Evolutionary conservation across 2,113 vertebrate genomes (phyloP).

Genomic region (Pagrus major): DNA sequence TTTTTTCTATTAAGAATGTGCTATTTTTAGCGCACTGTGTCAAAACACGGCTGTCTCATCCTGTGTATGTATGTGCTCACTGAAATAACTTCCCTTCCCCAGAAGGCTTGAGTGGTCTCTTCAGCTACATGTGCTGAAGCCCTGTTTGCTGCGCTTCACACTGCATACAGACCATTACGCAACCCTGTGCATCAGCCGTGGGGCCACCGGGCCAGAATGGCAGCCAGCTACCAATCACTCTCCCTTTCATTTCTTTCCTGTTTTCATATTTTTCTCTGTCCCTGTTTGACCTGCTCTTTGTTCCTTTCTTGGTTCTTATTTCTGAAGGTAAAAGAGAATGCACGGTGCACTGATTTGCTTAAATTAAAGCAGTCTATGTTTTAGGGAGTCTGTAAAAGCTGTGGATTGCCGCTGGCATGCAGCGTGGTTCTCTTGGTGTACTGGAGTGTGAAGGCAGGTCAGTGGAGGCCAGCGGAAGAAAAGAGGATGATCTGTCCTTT

Average conservation of each 20-base stretch:
- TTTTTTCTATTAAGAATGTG: constrained; percentile 57
- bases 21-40: constrained; percentile 81
- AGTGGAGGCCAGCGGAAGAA: constrained; percentile 59
- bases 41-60: constrained; percentile 78
- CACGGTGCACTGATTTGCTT: constrained; percentile 36
- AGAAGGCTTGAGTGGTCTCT: constrained; percentile 75
- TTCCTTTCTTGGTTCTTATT: constrained; percentile 23
- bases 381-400: constrained; percentile 41
- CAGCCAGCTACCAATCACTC: constrained; percentile 63
- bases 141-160: constrained; percentile 60
- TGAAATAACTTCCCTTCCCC: constrained; percentile 72
- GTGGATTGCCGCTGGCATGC: constrained; percentile 44
- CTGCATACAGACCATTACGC: constrained; percentile 70
- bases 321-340: constrained; percentile 50
- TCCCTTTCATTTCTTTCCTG: constrained; percentile 33
- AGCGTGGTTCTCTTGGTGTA: constrained; percentile 45
- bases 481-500: constrained; percentile 70
- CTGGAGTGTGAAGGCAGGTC: constrained; percentile 72
- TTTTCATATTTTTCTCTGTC: constrained; percentile 34
- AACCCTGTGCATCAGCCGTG: constrained; percentile 69
- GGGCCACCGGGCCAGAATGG: constrained; percentile 63
- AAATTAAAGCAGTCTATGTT: constrained; percentile 47
- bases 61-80: constrained; percentile 69
- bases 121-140: constrained; percentile 68
- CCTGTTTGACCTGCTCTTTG: constrained; percentile 31